A percentile compares a stretch with the other conserved stretches of the same genome.
phyloP scores from a whole-genome alignment of 2,888 invertebrate genomes.

The Dexiosoma caninum region DNA sequence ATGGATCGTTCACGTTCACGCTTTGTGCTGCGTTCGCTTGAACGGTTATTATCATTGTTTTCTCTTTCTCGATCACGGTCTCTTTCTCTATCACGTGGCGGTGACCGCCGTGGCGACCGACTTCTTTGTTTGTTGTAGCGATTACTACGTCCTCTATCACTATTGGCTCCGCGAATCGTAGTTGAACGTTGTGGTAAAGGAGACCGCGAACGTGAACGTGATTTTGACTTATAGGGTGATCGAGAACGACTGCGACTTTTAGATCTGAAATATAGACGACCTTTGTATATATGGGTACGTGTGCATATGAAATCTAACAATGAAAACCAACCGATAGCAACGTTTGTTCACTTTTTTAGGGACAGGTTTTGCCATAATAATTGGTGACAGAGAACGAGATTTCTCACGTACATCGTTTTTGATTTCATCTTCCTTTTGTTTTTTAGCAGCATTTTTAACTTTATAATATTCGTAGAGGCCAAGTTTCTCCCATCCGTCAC shows the following conservation, averaged over 20 bases:
- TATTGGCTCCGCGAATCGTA: slow-evolving; percentile 59
- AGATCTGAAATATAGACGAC: slow-evolving; percentile 71
- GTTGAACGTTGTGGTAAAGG: slow-evolving; percentile 71
- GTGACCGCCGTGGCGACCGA: slow-evolving; percentile 78
- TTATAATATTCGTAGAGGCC: slow-evolving; percentile 98
- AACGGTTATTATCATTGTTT: slow-evolving; percentile 63
- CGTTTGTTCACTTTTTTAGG: slow-evolving; percentile 79
- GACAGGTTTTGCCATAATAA: slow-evolving; percentile 84
- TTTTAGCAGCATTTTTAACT: slow-evolving; percentile 94
- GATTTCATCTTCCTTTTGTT: slow-evolving; percentile 91
- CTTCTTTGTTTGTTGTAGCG: slow-evolving; percentile 74
- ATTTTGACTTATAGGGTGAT: slow-evolving; percentile 70
- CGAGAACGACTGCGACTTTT: slow-evolving; percentile 80
- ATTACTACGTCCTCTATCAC: slow-evolving; percentile 72
- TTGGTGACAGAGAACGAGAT: slow-evolving; percentile 89
- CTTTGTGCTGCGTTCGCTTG: slow-evolving; percentile 73
- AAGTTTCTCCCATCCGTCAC: slow-evolving; percentile 99
- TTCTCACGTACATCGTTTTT: slow-evolving; percentile 83
- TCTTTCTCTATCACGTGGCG: slow-evolving; percentile 66
- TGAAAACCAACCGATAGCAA: slow-evolving; percentile 81
- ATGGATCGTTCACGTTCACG: slow-evolving; percentile 79
- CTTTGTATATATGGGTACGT: neutral
- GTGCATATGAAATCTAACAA: neutral
- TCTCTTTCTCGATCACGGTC: slow-evolving; percentile 69
- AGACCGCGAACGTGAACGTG: slow-evolving; percentile 79